Base-by-base conservation (phyloP, 2,888 invertebrate species). In the Zygaena filipendulae region DNA sequence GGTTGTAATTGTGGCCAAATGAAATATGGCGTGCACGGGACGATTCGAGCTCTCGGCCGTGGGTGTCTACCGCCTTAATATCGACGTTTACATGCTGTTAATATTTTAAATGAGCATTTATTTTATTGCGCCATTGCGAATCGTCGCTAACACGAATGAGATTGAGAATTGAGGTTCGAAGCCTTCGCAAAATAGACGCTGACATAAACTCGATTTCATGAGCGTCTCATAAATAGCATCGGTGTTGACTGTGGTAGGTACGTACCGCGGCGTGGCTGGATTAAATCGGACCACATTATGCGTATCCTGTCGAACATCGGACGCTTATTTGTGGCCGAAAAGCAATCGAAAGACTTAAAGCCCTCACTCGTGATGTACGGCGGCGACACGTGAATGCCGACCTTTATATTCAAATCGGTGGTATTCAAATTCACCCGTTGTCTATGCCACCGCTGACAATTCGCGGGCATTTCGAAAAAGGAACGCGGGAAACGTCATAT, bases 281-380 rank as follows among this genome's bases (percentile, higher is more conserved):
- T 38, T 36, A 56, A 62, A 55, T 54, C 52, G 47, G 48, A 44
- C 38, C 49, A 50, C 49, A 71, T 72, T 70, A 72, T 69, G 60
- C 63, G 54, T 49, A 40, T 49, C 52, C 63, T 58, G 59, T 69
- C 64, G 56, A 62, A 60, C 59, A 58, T 63, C 66, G 7, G 61
- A 68, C 64, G 69, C 72, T 71, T 75, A 79, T 77, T 75, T 79
- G 74, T 69, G 75, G 71, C 74, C 66, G 45, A 74, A 72, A 74
- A 70, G 75, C 71, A 70, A 62, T 67, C 69, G 67, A 45, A 67
- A 74, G 77, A 75, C 72, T 67, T 74, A 74, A 74, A 71, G 63
- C 69, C 62, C 54, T 59, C 62, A 42, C 54, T 45, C 51, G 69
- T 77, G 77, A 79, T 77, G 70, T 62, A 75, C 69, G 64, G 71